Evolutionary conservation across 2,113 vertebrate genomes (phyloP).

Genomic region (Egretta garzetta): DNA sequence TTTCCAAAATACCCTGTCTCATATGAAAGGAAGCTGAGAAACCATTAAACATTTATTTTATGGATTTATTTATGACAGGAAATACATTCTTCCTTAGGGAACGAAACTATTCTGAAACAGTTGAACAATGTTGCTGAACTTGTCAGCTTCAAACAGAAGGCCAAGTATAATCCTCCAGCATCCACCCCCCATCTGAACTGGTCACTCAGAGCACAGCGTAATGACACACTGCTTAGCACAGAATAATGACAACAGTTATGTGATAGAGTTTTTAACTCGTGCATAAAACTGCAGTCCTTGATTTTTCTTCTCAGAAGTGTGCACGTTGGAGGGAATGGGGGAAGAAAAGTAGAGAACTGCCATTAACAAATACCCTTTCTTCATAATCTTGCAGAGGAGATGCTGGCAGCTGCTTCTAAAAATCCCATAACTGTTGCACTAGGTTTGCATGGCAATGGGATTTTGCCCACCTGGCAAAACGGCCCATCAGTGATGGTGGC

Average conservation of each 20-base stretch:
- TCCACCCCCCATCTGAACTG: background rate
- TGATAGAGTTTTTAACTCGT: background rate
- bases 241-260: background rate
- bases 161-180: background rate
- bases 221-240: conserved; percentile 28
- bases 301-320: conserved; percentile 13
- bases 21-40: conserved; percentile 39
- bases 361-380: background rate
- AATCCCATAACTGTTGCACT: background rate
- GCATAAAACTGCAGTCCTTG: background rate
- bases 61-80: conserved; percentile 53
- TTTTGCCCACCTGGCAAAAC: too few species aligned
- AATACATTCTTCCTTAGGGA: conserved; percentile 47
- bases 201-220: background rate
- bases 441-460: too few species aligned
- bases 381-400: background rate
- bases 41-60: conserved; percentile 10
- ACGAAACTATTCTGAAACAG: conserved; percentile 24
- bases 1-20: background rate
- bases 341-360: background rate
- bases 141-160: conserved; percentile 25
- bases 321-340: background rate
- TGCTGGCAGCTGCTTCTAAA: background rate
- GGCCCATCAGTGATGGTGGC: too few species aligned
- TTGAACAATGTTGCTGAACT: conserved; percentile 43